Evolutionary conservation across 2,113 vertebrate genomes (phyloP).

Genomic region (Trichomycterus rosablanca): DNA sequence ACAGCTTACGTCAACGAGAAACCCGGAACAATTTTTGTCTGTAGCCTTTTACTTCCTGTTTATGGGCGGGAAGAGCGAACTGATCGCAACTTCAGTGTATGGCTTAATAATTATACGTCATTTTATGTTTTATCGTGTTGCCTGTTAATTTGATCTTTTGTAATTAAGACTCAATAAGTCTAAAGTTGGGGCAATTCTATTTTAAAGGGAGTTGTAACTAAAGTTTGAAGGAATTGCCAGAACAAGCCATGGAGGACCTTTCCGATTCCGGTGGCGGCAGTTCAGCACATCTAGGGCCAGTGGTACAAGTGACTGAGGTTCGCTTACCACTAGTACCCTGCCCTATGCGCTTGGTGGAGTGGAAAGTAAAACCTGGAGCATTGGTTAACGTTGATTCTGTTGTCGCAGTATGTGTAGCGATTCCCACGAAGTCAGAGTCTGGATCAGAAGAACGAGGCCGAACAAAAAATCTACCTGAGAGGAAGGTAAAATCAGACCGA

Average conservation of each 20-base stretch:
- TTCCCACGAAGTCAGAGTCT: too few species aligned
- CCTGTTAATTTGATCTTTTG: background rate
- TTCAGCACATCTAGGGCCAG: background rate
- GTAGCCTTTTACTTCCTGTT: background rate
- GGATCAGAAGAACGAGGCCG: background rate
- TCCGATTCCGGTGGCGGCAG: background rate
- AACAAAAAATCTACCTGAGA: background rate
- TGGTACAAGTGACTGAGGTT: background rate
- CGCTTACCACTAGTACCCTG: background rate
- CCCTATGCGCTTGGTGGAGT: background rate
- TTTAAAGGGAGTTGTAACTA: background rate
- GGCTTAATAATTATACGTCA: background rate
- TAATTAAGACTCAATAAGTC: too few species aligned
- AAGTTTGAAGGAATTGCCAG: background rate
- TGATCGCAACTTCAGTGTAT: background rate
- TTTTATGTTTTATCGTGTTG: background rate
- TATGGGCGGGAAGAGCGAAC: conserved; percentile 18
- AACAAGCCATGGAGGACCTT: background rate
- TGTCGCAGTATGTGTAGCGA: background rate
- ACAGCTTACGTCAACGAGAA: too few species aligned
- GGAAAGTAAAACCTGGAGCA: background rate
- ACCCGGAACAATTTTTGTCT: too few species aligned
- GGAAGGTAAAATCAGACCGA: background rate
- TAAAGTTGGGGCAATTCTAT: background rate
- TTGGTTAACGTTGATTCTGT: background rate